Base-by-base conservation (phyloP, 2,797 vertebrate genomes). In the Sibirionetta formosa region DNA sequence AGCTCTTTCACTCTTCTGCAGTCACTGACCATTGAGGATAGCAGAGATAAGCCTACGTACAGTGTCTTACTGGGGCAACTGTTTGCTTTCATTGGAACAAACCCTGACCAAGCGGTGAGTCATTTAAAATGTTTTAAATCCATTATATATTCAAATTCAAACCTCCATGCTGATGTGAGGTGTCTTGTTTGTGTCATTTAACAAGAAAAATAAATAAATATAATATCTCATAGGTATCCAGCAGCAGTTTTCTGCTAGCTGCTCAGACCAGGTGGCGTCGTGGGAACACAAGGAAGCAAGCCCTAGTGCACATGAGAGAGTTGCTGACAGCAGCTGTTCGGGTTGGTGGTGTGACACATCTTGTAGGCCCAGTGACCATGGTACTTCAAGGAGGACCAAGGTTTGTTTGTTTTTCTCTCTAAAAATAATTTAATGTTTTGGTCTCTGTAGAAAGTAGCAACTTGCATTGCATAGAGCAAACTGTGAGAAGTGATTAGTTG, bases 41-140 rank as follows among this genome's bases (percentile, higher is more conserved):
- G 98, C 97, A 98, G 98, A 75, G 99, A 99, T 94, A 99, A 99
- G 93, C 99, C 99, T 86, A 99, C 99, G 0, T 99, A 99, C 97
- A 99, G 99, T 0, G 99, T 99, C 90, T 97, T 99, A 88, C 97
- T 99, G 93, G 99, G 99, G 18, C 99, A 99, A 91, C 99, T 99
- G 33, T 99, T 99, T n/a, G 99, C 99, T 61, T 99, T 99, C 97
- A 99, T 99, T 3, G 99, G 99, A 80, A 99, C 99, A 23, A 99
- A 98, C 73, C 99, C 99, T 4, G 99, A 99, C 97, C 99, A 99
- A 97, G 98, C 99, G 7, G 99, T 99, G 97, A 14, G 99, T 97
- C 35, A 1, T 7, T 1, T 20, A 42, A 15, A 27, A 66, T 23
- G 2, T 5, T 15, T 68, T 35, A 5, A 26, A n/a, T 44, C 14